Evolutionary conservation across 2,113 vertebrate species (phyloP), one percentile per base, ranked within the genome.

Genomic region (Prunella himalayana): DNA sequence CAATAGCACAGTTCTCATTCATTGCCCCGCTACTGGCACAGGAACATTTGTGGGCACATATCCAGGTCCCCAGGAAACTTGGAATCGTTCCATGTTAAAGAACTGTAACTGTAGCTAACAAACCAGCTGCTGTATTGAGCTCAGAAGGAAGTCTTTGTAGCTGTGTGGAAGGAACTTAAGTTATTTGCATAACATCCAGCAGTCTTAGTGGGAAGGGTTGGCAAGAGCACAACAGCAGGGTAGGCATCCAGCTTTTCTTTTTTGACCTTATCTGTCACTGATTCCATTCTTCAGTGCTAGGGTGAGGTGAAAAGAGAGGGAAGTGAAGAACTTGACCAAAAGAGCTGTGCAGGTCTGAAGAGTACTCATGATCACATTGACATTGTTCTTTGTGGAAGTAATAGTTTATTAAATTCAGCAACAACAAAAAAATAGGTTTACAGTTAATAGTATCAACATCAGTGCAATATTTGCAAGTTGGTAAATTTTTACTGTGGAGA

Each of bases 111-210:
- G 93, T 94, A 89, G 93, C 66, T 75, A 61, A 92, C 82, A 92
- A 96, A 94, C 95, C 91, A 64, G 91, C 95, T 95, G 94, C 95
- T 95, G 53, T 86, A 87, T 92, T 82, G 35, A 44, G 54, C 93
- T 88, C 85, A 75, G 91, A 97, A 92, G 88, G 66, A 86, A 95
- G 87, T 86, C 96, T 97, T 97, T 97, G 96, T 97, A 95, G 90
- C 85, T 71, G 41, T 28, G 76, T 94, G 87, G 96, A 97, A 97
- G 93, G 90, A 97, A 97, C 94, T 96, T 93, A 49, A 95, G 96
- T 93, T 97, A 97, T 97, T 97, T 97, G 96, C 96, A 96, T 97
- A 96, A 86, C 92, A 97, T 95, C 96, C 96, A 96, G 93, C 95
- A 97, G 94, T 84, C 85, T 91, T 92, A 88, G 91, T 94, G 86